Conservation (phyloP, 1,140 invertebrate genomes). For the Philotrypesis tridentata region DNA sequence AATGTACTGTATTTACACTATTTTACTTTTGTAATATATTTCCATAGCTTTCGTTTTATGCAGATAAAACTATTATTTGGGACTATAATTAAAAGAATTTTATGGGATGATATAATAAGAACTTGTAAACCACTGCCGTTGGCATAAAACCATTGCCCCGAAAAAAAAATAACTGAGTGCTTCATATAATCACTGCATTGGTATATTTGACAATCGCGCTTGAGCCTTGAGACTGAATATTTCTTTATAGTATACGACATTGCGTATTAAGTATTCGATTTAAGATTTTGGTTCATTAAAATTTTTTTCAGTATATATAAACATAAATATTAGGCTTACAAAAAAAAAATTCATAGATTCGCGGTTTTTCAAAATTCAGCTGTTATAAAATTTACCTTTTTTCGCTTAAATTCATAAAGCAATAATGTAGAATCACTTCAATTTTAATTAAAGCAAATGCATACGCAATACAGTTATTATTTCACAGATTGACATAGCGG, state of each 20-base stretch:
- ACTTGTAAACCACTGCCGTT: conserved; percentile 6
- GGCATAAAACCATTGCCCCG: neutral
- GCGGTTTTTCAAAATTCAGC: neutral
- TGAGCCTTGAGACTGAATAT: conserved; percentile 65
- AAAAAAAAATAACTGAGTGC: conserved; percentile 26
- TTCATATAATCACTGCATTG: conserved; percentile 52
- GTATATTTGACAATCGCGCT: conserved; percentile 69
- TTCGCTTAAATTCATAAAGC: neutral
- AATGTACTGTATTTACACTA: neutral
- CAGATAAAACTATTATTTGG: neutral
- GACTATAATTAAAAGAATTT: neutral
- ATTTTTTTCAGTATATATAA: neutral
- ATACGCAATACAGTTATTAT: conserved; percentile 21
- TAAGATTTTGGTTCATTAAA: neutral
- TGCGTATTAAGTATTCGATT: neutral
- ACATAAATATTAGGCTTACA: neutral
- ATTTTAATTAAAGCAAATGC: neutral
- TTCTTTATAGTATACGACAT: conserved; percentile 6
- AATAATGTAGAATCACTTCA: neutral
- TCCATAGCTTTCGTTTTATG: neutral
- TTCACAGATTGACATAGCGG: conserved; percentile 14
- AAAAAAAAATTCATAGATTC: neutral
- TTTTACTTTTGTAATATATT: conserved; percentile 1
- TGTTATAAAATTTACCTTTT: neutral
- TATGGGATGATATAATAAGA: neutral